These are phyloP conservation scores for Leptoclinus maculatus DNA, from an alignment of 2,797 vertebrate genomes.

Conservation along the genomic window DNA sequence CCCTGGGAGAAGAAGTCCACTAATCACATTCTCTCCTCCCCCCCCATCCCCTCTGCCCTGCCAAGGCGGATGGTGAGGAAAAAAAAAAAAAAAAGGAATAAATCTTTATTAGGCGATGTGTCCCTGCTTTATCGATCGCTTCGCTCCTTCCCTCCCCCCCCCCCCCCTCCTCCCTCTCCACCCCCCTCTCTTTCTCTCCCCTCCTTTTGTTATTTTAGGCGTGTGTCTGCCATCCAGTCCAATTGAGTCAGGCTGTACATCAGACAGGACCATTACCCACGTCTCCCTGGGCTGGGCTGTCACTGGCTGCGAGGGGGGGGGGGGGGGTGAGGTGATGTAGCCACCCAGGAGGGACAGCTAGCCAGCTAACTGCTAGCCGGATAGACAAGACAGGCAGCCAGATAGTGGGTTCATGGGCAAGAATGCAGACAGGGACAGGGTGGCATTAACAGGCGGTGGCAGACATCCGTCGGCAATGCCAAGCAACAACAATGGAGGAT, in stretches of 20 bases:
- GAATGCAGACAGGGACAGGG: conserved; percentile 50
- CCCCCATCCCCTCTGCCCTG: conserved; percentile 58
- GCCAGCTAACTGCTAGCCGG: conserved; percentile 57
- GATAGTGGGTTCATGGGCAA: conserved; percentile 38
- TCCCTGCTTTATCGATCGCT: conserved; percentile 84
- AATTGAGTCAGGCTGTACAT: conserved; percentile 83
- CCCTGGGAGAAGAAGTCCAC: conserved; percentile 79
- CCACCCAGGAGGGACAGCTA: conserved; percentile 75
- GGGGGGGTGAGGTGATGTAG: conserved; percentile 71
- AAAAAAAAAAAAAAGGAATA: conserved; percentile 70
- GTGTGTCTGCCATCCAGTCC: conserved; percentile 83
- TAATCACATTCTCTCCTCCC: conserved; percentile 81
- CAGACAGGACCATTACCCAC: conserved; percentile 82
- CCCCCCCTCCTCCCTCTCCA: conserved; percentile 56
- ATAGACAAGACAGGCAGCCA: conserved; percentile 42
- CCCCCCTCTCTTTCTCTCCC: conserved; percentile 65
- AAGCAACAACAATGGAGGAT: conserved; percentile 31
- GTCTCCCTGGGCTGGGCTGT: conserved; percentile 78
- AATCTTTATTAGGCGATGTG: conserved; percentile 86
- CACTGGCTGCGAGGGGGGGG: conserved; percentile 68
- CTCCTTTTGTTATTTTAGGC: conserved; percentile 85
- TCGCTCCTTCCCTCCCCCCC: conserved; percentile 67
- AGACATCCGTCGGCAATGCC: conserved; percentile 35
- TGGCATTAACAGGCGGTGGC: conserved; percentile 40
- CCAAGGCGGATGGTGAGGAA: conserved; percentile 69